Evolutionary conservation across 2,113 vertebrate genomes (phyloP).

Genomic region (Grantiella picta): DNA sequence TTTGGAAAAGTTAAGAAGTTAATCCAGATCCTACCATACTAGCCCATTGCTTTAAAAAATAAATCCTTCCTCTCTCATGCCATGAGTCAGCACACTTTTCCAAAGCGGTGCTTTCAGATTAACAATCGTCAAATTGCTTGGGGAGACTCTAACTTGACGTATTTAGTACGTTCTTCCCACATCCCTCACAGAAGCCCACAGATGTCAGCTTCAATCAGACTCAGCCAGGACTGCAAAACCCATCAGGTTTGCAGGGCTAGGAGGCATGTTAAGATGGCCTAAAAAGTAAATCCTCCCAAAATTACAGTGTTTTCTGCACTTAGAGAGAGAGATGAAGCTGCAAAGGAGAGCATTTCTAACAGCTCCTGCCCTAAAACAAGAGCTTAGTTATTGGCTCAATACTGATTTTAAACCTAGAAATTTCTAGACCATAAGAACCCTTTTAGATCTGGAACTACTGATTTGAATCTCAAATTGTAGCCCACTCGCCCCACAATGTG

Average conservation of each 20-base stretch:
- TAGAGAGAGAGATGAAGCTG: neutral
- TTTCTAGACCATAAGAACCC: neutral
- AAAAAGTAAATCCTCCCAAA: neutral
- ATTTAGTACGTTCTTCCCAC: neutral
- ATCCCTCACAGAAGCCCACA: slow-evolving; percentile 14
- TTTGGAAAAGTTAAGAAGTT: neutral
- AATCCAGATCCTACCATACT: neutral
- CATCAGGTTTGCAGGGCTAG: neutral
- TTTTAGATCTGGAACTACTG: neutral
- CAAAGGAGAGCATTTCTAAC: neutral
- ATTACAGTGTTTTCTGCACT: neutral
- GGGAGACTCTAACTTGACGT: slow-evolving; percentile 11
- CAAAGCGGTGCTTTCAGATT: neutral
- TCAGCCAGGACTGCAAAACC: neutral
- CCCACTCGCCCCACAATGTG: neutral
- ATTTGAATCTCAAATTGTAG: neutral
- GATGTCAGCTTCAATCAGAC: neutral
- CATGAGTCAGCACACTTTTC: slow-evolving; percentile 19
- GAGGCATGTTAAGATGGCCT: neutral
- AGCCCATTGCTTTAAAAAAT: neutral
- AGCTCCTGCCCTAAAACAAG: neutral
- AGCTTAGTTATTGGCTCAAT: neutral
- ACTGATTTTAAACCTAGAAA: neutral
- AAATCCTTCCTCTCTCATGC: neutral
- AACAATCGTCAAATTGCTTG: neutral